Evolutionary conservation across 2,797 vertebrate genomes (phyloP).

Genomic region (Coreius guichenoti): DNA sequence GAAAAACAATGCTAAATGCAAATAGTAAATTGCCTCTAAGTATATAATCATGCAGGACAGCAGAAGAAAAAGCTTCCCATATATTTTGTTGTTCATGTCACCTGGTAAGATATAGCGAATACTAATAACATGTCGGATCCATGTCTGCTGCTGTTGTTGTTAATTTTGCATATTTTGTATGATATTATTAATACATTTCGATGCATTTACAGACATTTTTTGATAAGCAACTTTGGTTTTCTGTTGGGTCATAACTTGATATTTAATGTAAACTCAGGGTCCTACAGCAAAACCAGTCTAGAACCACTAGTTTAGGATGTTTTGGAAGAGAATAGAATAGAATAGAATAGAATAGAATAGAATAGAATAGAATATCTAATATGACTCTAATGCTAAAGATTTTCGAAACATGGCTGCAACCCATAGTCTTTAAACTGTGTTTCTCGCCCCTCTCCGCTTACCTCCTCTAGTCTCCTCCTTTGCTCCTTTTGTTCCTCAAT

Average conservation of each 20-base stretch:
- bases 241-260: neutral
- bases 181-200: neutral
- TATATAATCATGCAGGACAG: neutral
- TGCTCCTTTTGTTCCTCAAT: slow-evolving; percentile 99
- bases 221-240: neutral
- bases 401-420: neutral
- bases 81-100: neutral
- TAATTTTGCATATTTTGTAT: neutral
- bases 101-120: neutral
- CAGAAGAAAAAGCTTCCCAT: slow-evolving; percentile 10
- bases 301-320: neutral
- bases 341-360: neutral
- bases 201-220: neutral
- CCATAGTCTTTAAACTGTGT: neutral
- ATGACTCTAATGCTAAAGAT: neutral
- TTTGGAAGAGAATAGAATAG: neutral
- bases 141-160: neutral
- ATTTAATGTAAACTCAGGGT: too few species aligned
- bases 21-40: neutral
- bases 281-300: neutral
- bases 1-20: slow-evolving; percentile 5
- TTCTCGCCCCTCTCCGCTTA: slow-evolving; percentile 84
- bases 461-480: slow-evolving; percentile 93
- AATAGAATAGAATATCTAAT: neutral
- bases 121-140: neutral